Evolutionary conservation across 2,113 vertebrate genomes (phyloP), one percentile per base, ranked within the genome.

Genomic region (Paradisaea rubra): DNA sequence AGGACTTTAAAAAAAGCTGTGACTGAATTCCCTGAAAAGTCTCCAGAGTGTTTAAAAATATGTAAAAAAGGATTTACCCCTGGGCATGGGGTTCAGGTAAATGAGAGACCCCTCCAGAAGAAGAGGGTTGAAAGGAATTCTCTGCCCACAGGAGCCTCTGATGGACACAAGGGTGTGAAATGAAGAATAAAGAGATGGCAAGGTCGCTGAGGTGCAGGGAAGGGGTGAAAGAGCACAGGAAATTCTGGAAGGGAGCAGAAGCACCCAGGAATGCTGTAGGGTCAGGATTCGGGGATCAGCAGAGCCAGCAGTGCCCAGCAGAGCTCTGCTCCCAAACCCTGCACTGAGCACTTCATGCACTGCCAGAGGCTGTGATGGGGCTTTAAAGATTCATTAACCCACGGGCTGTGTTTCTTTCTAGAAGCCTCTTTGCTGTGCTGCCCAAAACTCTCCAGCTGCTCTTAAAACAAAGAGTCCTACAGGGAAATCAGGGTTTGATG

Each of bases 401-500:
- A 14, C 8, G 24, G 77, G 77, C 37, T 78, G 15, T 11, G 7
- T 5, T 92, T 73, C 35, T 7, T 60, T 71, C 50, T 6, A 20
- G 28, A 59, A 72, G 18, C 28, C 49, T 63, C 61, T 19, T 47
- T 49, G 50, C 52, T 39, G 3, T 28, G 0, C 45, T 19, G 14
- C 39, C 50, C 70, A n/a, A 42, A 19, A 19, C 56, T 50, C 70
- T 61, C 39, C 6, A 8, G 12, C 27, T 23, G 4, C 3, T 3
- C 60, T 56, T 19, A 49, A 52, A 52, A 14, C 23, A 10, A 30
- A 70, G 42, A 15, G 22, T 57, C 45, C 68, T 18, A 2, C 28
- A 9, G 16, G 3, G 41, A 80, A 61, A 20, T 28, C 9, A 0
- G 0, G 4, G 52, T 13, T 41, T 11, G 54, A 4, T 5, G 22